A percentile compares a stretch with the other conserved stretches of the same genome.
phyloP scores from a whole-genome alignment of 1,140 invertebrate genomes.

The Meloidogyne hapla region DNA sequence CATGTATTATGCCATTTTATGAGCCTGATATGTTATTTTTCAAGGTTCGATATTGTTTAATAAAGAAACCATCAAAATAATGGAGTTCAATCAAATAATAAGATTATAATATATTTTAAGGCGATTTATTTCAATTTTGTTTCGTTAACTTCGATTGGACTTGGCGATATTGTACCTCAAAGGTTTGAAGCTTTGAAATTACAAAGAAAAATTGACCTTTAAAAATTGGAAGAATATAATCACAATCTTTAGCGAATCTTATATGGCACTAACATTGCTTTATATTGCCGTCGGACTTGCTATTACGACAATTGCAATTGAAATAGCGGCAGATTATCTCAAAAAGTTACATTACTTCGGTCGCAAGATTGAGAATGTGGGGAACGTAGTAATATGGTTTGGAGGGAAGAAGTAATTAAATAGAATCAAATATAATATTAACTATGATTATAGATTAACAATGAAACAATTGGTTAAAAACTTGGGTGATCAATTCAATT shows the following conservation, averaged over 20 bases:
- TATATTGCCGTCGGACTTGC: conserved; percentile 62
- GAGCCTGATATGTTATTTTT: conserved; percentile 49
- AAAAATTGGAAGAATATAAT: neutral
- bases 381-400: conserved; percentile 62
- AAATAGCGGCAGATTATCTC: conserved; percentile 62
- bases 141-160: conserved; percentile 49
- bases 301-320: conserved; percentile 62
- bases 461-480: conserved; percentile 64
- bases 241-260: conserved; percentile 50
- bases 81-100: no score
- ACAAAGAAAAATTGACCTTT: conserved; percentile 10
- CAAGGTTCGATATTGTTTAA: conserved; percentile 8
- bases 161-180: conserved; percentile 47
- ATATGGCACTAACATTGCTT: conserved; percentile 56
- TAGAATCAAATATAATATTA: neutral
- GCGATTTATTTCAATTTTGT: conserved; percentile 55
- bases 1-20: conserved; percentile 35
- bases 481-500: conserved; percentile 61
- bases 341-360: conserved; percentile 64
- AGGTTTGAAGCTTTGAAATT: conserved; percentile 30
- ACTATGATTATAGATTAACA: conserved; percentile 50
- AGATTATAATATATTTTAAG: conserved; percentile 17
- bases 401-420: conserved; percentile 57
- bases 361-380: conserved; percentile 63
- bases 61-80: no score